These are phyloP conservation scores for Kryptolebias ocellatus DNA, from an alignment of 2,797 vertebrate genomes.

Conservation along the genomic window DNA sequence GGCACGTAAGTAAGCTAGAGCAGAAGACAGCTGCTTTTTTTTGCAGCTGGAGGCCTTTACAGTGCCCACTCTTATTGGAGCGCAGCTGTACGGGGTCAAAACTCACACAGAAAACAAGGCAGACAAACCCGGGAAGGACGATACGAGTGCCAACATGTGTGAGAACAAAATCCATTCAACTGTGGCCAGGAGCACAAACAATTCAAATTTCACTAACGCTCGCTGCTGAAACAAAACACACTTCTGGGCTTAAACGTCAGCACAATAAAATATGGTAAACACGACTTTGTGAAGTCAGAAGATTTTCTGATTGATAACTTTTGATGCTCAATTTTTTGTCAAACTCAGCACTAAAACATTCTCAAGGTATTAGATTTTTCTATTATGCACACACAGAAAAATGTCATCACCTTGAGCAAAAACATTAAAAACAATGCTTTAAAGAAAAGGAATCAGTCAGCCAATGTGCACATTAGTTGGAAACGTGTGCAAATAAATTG, in stretches of 20 bases:
- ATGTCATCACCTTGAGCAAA: too few species aligned
- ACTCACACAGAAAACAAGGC: slow-evolving; percentile 3
- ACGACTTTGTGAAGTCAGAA: background rate
- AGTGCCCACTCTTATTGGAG: slow-evolving; percentile 27
- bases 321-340: background rate
- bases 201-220: background rate
- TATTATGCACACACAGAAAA: too few species aligned
- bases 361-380: too few species aligned
- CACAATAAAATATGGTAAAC: background rate
- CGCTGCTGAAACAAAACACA: background rate
- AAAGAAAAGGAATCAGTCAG: too few species aligned
- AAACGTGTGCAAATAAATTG: too few species aligned
- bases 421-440: too few species aligned
- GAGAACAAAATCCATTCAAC: slow-evolving; percentile 7
- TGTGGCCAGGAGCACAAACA: background rate
- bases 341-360: background rate
- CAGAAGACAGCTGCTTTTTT: slow-evolving; percentile 38
- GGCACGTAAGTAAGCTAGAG: slow-evolving; percentile 50
- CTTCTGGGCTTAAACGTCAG: background rate
- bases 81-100: slow-evolving; percentile 11
- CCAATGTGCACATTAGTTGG: too few species aligned
- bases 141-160: background rate
- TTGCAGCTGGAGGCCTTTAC: slow-evolving; percentile 50
- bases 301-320: too few species aligned
- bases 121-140: background rate